phyloP scores from a whole-genome alignment of 2,797 vertebrate genomes.

The Coluber constrictor region DNA sequence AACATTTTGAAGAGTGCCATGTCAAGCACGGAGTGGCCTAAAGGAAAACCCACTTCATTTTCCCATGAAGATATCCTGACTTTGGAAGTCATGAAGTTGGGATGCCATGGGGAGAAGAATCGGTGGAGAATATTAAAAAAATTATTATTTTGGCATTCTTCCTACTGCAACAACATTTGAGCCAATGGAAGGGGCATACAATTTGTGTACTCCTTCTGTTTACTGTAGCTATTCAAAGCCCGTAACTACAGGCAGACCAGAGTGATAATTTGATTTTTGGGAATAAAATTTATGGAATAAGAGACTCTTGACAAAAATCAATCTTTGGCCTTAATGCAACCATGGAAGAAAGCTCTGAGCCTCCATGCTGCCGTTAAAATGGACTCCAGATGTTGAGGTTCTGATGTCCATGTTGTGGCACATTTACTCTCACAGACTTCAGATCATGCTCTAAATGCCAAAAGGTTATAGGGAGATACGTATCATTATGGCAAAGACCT shows the following conservation, averaged over 20 bases:
- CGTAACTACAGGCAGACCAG: not conserved
- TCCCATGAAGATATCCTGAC: too few species aligned
- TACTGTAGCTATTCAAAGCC: not conserved
- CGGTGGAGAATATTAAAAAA: too few species aligned
- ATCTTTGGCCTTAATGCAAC: conserved; percentile 61
- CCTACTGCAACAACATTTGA: conserved; percentile 39
- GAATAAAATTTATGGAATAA: conserved; percentile 47
- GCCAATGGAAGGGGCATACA: not conserved
- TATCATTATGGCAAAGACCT: conserved; percentile 69
- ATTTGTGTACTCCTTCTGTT: conserved; percentile 2
- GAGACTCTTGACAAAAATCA: conserved; percentile 52
- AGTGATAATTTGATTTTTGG: not conserved
- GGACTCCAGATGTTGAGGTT: conserved; percentile 40
- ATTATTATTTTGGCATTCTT: conserved; percentile 41
- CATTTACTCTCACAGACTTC: conserved; percentile 34
- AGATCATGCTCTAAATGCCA: conserved; percentile 42
- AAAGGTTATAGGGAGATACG: conserved; percentile 53
- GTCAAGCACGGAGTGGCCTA: too few species aligned
- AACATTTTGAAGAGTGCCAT: too few species aligned
- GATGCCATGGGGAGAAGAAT: too few species aligned
- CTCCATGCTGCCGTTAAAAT: conserved; percentile 51
- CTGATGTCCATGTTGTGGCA: conserved; percentile 29
- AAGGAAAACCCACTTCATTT: too few species aligned
- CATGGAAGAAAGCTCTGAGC: conserved; percentile 20
- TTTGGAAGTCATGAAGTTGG: too few species aligned